Conservation (phyloP, 2,888 invertebrate genomes). For the Petrophora chlorosata region DNA sequence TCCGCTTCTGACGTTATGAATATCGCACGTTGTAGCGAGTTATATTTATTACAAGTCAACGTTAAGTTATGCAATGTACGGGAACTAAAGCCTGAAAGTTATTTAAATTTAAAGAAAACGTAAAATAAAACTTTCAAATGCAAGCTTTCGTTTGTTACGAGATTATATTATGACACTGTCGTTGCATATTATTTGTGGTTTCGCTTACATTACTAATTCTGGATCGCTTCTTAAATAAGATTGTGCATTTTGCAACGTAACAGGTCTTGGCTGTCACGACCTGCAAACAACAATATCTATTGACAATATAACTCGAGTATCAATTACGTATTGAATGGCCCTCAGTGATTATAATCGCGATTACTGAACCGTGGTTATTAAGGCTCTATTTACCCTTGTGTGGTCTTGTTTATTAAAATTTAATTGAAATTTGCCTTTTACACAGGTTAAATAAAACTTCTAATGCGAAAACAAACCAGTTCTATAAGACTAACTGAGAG, state of each 20-base stretch:
- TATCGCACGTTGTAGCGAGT: background rate
- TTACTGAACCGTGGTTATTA: slow-evolving; percentile 10
- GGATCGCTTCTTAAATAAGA: background rate
- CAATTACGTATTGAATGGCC: slow-evolving; percentile 23
- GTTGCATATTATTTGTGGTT: background rate
- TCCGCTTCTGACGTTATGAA: slow-evolving; percentile 1
- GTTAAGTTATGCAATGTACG: slow-evolving; percentile 1
- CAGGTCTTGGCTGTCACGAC: slow-evolving; percentile 6
- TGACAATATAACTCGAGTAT: slow-evolving; percentile 17
- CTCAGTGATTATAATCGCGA: slow-evolving; percentile 9
- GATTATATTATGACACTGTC: slow-evolving; percentile 2
- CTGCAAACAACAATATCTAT: slow-evolving; percentile 9
- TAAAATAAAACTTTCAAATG: slow-evolving; percentile 19
- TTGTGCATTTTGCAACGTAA: slow-evolving; percentile 7
- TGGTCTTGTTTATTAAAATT: slow-evolving; percentile 3
- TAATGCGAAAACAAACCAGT: slow-evolving; percentile 2
- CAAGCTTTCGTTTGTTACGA: slow-evolving; percentile 22
- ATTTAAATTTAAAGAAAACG: slow-evolving; percentile 6
- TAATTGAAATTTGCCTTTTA: background rate
- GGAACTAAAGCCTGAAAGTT: slow-evolving; percentile 6
- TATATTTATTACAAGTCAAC: slow-evolving; percentile 1
- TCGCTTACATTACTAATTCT: slow-evolving; percentile 1
- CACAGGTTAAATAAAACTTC: background rate
- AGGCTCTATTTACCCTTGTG: slow-evolving; percentile 3
- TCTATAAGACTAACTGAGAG: slow-evolving; percentile 2